Evolutionary conservation across 2,797 vertebrate species (phyloP).

Genomic region (Bradypodion ventrale): DNA sequence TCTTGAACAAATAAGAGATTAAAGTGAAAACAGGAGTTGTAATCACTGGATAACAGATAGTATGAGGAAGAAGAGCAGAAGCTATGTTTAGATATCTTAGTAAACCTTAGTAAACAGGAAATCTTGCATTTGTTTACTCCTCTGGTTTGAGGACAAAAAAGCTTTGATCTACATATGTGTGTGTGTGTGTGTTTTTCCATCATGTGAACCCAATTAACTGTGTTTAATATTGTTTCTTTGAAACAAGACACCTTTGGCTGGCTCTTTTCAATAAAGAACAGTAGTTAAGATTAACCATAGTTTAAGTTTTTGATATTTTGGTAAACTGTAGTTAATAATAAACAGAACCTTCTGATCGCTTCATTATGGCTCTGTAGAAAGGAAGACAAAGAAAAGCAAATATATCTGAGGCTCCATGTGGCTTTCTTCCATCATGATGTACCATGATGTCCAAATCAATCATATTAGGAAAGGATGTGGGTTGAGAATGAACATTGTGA

Average conservation of each 20-base stretch:
- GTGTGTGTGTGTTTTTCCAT: background rate
- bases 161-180: too few relatives aligned
- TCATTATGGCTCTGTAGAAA: background rate
- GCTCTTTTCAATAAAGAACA: background rate
- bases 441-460: background rate
- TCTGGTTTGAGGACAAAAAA: too few relatives aligned
- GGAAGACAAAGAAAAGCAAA: background rate
- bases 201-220: background rate
- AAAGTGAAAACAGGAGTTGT: conserved; percentile 13
- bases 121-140: background rate
- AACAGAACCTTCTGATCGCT: background rate
- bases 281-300: background rate
- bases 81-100: background rate
- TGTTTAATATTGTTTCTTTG: background rate
- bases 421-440: background rate
- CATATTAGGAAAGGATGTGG: background rate
- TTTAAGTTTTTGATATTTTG: background rate
- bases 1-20: conserved; percentile 22
- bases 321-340: background rate
- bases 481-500: background rate
- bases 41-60: conserved; percentile 8
- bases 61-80: conserved; percentile 1
- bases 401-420: background rate
- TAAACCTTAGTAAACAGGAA: background rate
- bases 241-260: background rate